Conservation (phyloP, 2,113 vertebrate genomes). For the Esox niger region DNA sequence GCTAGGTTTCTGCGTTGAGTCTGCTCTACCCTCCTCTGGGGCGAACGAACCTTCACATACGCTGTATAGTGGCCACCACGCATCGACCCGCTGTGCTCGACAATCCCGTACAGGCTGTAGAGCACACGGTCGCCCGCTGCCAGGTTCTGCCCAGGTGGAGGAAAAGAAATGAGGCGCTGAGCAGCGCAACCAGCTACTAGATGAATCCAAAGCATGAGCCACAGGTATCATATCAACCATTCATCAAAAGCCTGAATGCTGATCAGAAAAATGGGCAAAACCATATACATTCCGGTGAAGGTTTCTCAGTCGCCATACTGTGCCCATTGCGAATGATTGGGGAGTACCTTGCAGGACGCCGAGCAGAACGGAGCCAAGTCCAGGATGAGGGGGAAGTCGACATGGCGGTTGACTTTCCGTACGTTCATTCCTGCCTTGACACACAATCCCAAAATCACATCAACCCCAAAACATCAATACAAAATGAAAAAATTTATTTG, state of each 20-base stretch:
- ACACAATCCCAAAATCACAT: constrained; percentile 14
- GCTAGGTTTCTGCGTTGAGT: constrained; percentile 74
- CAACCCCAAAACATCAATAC: neutral
- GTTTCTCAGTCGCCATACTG: neutral
- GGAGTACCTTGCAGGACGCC: constrained; percentile 86
- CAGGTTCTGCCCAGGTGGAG: constrained; percentile 74
- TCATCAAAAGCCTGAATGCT: too few species aligned
- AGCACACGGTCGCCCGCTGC: constrained; percentile 79
- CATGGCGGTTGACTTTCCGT: constrained; percentile 94
- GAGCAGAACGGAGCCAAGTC: constrained; percentile 96
- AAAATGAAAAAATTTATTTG: neutral
- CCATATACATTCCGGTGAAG: neutral
- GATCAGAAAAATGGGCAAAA: too few species aligned
- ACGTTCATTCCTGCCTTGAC: constrained; percentile 89
- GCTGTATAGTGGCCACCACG: constrained; percentile 91
- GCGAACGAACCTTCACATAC: constrained; percentile 89
- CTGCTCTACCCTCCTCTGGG: constrained; percentile 78
- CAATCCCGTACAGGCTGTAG: constrained; percentile 93
- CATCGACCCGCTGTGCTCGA: constrained; percentile 96
- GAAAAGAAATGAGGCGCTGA: neutral
- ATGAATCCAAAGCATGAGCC: neutral
- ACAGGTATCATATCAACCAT: too few species aligned
- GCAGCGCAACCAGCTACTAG: neutral
- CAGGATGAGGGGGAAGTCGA: constrained; percentile 89
- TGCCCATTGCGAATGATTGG: neutral